These are phyloP conservation scores for Amphiprion ocellaris DNA, from an alignment of 2,113 vertebrate genomes.

Conservation along the genomic window DNA sequence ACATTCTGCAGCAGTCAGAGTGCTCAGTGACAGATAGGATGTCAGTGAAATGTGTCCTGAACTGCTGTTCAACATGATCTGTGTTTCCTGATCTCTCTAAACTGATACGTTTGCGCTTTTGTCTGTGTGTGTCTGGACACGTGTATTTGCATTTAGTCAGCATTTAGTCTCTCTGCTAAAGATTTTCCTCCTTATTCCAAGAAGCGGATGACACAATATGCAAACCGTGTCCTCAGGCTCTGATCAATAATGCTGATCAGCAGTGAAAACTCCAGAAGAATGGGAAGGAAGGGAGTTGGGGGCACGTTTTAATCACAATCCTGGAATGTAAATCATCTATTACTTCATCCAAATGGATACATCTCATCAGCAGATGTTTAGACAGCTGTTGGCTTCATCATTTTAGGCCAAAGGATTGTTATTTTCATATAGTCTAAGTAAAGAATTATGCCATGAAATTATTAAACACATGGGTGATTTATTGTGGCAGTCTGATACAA, in stretches of 20 bases:
- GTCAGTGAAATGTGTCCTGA: slow-evolving; percentile 64
- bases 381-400: slow-evolving; percentile 48
- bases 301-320: slow-evolving; percentile 10
- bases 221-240: slow-evolving; percentile 35
- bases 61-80: slow-evolving; percentile 49
- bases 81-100: slow-evolving; percentile 33
- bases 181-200: background rate
- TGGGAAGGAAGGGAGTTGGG: slow-evolving; percentile 12
- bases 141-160: background rate
- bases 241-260: slow-evolving; percentile 76
- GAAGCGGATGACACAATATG: slow-evolving; percentile 13
- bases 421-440: background rate
- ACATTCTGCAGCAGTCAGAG: slow-evolving; percentile 12
- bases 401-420: slow-evolving; percentile 36
- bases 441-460: background rate
- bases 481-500: background rate
- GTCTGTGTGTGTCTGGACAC: background rate
- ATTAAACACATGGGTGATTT: slow-evolving; percentile 23
- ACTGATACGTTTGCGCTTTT: background rate
- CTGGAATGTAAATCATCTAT: slow-evolving; percentile 32
- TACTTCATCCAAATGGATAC: slow-evolving; percentile 24
- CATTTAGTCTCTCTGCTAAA: background rate
- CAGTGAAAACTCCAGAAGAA: slow-evolving; percentile 39
- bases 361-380: slow-evolving; percentile 52
- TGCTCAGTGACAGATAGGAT: slow-evolving; percentile 48